Percentiles rank a stretch among this genome's conserved stretches.
These are phyloP conservation scores for Pycnomerus fuliginosus DNA, from an alignment of 2,888 invertebrate genomes.

Conservation along the genomic window DNA sequence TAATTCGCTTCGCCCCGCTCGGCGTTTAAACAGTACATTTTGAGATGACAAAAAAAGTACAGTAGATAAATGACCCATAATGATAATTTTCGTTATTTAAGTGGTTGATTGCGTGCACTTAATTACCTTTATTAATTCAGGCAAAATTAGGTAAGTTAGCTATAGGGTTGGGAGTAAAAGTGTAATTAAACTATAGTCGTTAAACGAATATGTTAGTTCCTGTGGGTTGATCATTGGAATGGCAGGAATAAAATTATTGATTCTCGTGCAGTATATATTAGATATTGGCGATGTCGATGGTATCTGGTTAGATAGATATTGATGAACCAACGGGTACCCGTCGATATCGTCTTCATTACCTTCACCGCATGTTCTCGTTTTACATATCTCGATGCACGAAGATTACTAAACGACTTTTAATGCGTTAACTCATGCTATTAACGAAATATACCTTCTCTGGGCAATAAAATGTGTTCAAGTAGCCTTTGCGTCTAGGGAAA, in stretches of 20 bases:
- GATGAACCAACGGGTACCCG: slow-evolving; percentile 38
- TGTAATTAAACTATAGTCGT: too few species aligned
- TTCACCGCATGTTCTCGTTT: slow-evolving; percentile 51
- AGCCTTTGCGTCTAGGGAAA: slow-evolving; percentile 36
- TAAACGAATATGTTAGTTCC: not conserved
- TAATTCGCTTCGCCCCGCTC: too few species aligned
- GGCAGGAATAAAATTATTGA: slow-evolving; percentile 5
- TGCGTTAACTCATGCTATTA: slow-evolving; percentile 52
- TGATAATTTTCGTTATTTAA: too few species aligned
- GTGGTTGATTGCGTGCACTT: too few species aligned
- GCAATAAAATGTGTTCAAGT: slow-evolving; percentile 38
- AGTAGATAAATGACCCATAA: too few species aligned
- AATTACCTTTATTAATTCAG: too few species aligned
- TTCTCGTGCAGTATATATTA: slow-evolving; percentile 17
- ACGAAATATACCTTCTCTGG: slow-evolving; percentile 43
- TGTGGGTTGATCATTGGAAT: not conserved
- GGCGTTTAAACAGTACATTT: too few species aligned
- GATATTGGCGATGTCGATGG: slow-evolving; percentile 35
- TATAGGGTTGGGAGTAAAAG: too few species aligned
- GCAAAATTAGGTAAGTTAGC: too few species aligned
- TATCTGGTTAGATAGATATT: slow-evolving; percentile 38
- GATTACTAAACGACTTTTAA: slow-evolving; percentile 52
- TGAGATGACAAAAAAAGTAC: too few species aligned
- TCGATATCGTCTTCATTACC: slow-evolving; percentile 48
- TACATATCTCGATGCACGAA: slow-evolving; percentile 54